Conservation (phyloP, 2,113 vertebrate species). For the Oncorhynchus tshawytscha region DNA sequence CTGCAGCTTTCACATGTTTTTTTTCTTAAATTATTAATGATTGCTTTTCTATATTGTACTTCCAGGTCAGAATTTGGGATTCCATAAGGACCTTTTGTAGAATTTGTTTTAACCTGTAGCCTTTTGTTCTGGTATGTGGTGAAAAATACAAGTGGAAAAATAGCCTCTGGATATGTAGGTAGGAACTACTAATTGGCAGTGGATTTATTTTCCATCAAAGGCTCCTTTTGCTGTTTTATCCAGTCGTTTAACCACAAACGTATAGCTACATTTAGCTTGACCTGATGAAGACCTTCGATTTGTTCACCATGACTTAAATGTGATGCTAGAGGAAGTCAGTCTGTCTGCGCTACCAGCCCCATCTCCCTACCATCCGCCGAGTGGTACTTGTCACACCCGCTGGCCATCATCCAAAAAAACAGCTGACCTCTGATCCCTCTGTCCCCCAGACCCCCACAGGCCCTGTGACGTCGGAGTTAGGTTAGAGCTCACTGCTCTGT, state of each 20-base stretch:
- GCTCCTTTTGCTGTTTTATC: too few species aligned
- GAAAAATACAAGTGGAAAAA: too few species aligned
- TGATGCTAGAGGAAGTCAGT: background rate
- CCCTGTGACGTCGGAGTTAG: conserved; percentile 2
- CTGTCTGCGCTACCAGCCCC: background rate
- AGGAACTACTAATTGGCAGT: too few species aligned
- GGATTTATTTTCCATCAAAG: too few species aligned
- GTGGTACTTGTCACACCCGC: conserved; percentile 38
- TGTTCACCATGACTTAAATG: too few species aligned
- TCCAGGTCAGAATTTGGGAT: background rate
- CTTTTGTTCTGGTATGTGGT: too few species aligned
- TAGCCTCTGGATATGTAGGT: too few species aligned
- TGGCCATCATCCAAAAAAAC: conserved; percentile 60
- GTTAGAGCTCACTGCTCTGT: background rate
- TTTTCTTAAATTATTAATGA: conserved; percentile 28
- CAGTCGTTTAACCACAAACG: too few species aligned
- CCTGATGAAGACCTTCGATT: too few species aligned
- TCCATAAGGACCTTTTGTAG: too few species aligned
- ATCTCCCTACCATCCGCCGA: conserved; percentile 14
- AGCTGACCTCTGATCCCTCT: conserved; percentile 57
- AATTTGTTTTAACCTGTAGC: too few species aligned
- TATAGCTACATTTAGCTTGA: too few species aligned
- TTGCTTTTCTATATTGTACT: background rate
- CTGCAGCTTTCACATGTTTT: background rate
- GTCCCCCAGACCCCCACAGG: conserved; percentile 11